Evolutionary conservation across 2,113 vertebrate genomes (phyloP), one percentile per base, ranked within the genome.

Genomic region (Etheostoma spectabile): DNA sequence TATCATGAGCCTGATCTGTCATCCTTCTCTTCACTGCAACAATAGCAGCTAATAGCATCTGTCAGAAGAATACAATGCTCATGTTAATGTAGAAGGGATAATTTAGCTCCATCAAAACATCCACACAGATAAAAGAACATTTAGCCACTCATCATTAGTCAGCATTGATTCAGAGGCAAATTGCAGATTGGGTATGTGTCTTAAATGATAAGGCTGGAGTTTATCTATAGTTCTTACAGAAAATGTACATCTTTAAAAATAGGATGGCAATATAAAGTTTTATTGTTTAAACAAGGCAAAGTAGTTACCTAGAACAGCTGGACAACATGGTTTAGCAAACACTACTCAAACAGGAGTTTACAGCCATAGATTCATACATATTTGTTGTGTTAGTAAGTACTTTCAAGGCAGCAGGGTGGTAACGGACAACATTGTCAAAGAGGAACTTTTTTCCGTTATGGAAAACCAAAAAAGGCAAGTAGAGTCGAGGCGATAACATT

Each of bases 1-100:
- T 84, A 82, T 88, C 76, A 10, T 48, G 27, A 85, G 48, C 63
- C 80, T 79, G 76, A 89, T 91, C 85, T 67, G 63, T 86, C 82
- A 85, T 84, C 77, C 70, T 68, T 66, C 70, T 82, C 79, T 69
- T 65, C 74, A 30, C 69, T 55, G 63, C 27, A 60, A 79, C 73
- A 84, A 81, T 59, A 80, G 79, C 64, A n/a, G 67, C 69, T 79
- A 77, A 82, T 83, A 65, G 75, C 66, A 61, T 60, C 59, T 79
- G 74, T 70, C 74, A 78, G 67, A 66, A 62, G 68, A 68, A 77
- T 53, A 66, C 27, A 76, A n/a, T 21, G 18, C 48, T 83, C 59
- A 55, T 38, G 71, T 81, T 72, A 63, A 77, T 66, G 60, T 60
- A 15, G 42, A 78, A 42, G 24, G 55, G 24, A 74, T 74, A 56